Evolutionary conservation across 2,888 invertebrate genomes (phyloP).

Genomic region (Encarsia formosa): DNA sequence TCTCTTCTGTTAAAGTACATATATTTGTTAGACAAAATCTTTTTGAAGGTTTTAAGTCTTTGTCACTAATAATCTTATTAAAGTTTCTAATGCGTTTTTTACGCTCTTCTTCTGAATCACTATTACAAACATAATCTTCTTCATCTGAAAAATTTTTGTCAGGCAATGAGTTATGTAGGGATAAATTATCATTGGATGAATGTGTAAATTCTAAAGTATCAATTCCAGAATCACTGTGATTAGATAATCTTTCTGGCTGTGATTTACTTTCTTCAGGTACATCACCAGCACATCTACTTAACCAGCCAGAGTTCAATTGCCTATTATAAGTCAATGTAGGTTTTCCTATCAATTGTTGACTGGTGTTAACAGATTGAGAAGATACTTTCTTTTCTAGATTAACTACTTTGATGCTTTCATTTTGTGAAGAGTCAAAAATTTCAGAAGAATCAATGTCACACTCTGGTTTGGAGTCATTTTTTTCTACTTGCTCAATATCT

Average conservation of each 20-base stretch:
- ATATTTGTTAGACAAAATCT: slow-evolving; percentile 24
- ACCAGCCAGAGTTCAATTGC: slow-evolving; percentile 59
- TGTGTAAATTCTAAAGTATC: no score
- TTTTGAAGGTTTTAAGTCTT: slow-evolving; percentile 28
- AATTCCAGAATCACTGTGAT: no score
- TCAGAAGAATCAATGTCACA: no score
- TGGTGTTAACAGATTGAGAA: slow-evolving; percentile 39
- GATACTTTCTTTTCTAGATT: slow-evolving; percentile 28
- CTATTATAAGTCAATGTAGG: slow-evolving; percentile 33
- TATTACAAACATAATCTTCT: slow-evolving; percentile 67
- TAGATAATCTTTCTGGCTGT: not conserved
- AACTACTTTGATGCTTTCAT: slow-evolving; percentile 37
- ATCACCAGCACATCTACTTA: slow-evolving; percentile 52
- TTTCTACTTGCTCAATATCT: slow-evolving; percentile 23
- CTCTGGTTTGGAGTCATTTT: no score
- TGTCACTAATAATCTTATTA: slow-evolving; percentile 47
- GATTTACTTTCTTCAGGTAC: slow-evolving; percentile 7
- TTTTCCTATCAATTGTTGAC: slow-evolving; percentile 44
- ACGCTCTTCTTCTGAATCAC: slow-evolving; percentile 61
- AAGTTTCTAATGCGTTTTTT: slow-evolving; percentile 55
- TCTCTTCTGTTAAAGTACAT: slow-evolving; percentile 1
- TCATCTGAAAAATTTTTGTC: slow-evolving; percentile 54
- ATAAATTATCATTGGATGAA: no score
- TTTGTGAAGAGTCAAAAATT: no score
- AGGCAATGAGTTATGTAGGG: no score